A percentile compares a stretch with the other conserved stretches of the same genome.
Evolutionary conservation across 1,140 invertebrate species (phyloP).

Genomic region (Hyposmocoma kahamanoa): DNA sequence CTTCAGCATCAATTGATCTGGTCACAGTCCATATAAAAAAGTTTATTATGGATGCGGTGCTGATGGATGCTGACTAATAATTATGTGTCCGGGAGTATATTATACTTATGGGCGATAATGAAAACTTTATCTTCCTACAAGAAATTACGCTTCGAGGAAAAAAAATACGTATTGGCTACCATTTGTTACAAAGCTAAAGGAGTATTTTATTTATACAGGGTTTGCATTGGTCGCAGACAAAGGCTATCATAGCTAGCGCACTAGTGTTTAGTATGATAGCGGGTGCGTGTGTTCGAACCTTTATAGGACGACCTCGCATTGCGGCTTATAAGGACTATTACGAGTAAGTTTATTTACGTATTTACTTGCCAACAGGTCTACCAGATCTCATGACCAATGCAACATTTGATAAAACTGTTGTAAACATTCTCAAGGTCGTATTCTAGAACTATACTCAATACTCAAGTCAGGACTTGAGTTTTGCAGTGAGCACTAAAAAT

Average conservation of each 20-base stretch:
- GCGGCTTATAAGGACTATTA: constrained; percentile 44
- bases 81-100: no score
- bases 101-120: no score
- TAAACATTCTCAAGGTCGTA: no score
- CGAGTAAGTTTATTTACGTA: constrained; percentile 52
- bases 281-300: constrained; percentile 27
- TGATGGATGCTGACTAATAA: not conserved
- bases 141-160: not conserved
- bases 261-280: constrained; percentile 15
- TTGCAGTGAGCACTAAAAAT: no score
- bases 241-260: constrained; percentile 21
- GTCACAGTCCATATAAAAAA: not conserved
- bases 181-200: no score
- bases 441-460: no score
- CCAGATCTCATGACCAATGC: no score
- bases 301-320: constrained; percentile 25
- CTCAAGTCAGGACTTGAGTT: no score
- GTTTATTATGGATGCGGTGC: not conserved
- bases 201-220: no score
- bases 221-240: constrained; percentile 44
- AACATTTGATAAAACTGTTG: no score
- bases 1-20: no score
- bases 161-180: not conserved
- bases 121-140: not conserved
- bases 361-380: no score